Evolutionary conservation across 2,888 invertebrate genomes (phyloP).

Genomic region (Xestia xanthographa): DNA sequence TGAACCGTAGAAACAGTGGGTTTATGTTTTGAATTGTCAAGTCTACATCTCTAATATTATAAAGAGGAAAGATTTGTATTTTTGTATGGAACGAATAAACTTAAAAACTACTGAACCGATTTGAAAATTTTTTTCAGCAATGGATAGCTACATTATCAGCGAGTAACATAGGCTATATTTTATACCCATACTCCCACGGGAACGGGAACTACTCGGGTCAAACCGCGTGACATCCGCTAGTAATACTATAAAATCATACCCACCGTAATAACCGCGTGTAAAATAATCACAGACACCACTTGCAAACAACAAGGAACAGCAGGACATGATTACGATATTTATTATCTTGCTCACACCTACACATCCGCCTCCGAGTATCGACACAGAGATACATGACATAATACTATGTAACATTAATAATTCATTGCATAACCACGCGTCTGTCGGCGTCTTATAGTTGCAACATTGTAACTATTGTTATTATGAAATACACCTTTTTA

Average conservation of each 20-base stretch:
- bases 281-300: constrained; percentile 15
- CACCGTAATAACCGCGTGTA: not conserved
- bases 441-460: constrained; percentile 30
- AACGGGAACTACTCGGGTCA: too few species aligned
- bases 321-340: constrained; percentile 14
- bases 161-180: too few species aligned
- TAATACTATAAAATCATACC: not conserved
- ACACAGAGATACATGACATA: constrained; percentile 45
- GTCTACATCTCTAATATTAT: too few species aligned
- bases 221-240: too few species aligned
- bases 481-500: not conserved
- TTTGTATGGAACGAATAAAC: too few species aligned
- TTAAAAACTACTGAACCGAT: too few species aligned
- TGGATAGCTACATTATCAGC: too few species aligned
- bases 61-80: too few species aligned
- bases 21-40: too few species aligned
- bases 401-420: constrained; percentile 45
- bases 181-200: too few species aligned
- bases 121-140: too few species aligned
- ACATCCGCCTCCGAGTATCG: constrained; percentile 29
- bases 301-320: constrained; percentile 2
- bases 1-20: too few species aligned
- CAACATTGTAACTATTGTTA: constrained; percentile 12
- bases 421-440: constrained; percentile 31
- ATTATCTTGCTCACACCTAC: constrained; percentile 4